phyloP scores from a whole-genome alignment of 2,888 invertebrate species.

The Trachelus iudaicus region DNA sequence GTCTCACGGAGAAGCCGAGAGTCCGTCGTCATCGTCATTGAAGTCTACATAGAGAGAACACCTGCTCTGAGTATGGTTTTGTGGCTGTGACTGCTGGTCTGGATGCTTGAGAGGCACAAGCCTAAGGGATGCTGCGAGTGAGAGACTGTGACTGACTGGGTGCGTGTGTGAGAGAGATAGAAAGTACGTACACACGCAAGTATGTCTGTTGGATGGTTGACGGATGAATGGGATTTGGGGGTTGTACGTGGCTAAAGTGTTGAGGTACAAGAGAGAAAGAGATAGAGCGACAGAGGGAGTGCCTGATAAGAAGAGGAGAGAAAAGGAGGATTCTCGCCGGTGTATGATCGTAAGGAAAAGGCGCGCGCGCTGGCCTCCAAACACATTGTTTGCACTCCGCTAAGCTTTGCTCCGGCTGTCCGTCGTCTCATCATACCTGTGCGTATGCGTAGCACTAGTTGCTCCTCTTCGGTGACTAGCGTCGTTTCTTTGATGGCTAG shows the following conservation, averaged over 20 bases:
- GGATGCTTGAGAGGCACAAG: constrained; percentile 23
- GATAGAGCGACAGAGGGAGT: constrained; percentile 32
- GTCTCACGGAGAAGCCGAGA: constrained; percentile 31
- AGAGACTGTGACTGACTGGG: constrained; percentile 22
- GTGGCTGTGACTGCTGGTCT: background rate
- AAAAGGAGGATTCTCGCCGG: background rate
- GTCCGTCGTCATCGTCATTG: background rate
- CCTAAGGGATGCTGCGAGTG: constrained; percentile 22
- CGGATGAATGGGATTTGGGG: background rate
- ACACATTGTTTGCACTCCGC: constrained; percentile 89
- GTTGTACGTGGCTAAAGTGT: background rate
- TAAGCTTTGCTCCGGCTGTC: constrained; percentile 59
- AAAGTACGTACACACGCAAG: background rate
- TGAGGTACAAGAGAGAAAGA: constrained; percentile 18
- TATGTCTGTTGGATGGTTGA: background rate
- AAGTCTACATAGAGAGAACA: background rate
- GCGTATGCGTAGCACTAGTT: constrained; percentile 38
- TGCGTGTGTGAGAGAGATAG: constrained; percentile 25
- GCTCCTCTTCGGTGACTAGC: constrained; percentile 21
- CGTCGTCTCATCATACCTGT: constrained; percentile 51
- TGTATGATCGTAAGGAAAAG: constrained; percentile 37
- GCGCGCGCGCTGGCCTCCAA: constrained; percentile 77
- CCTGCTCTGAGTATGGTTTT: background rate
- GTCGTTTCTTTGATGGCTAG: constrained; percentile 1
- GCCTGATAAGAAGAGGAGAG: constrained; percentile 26